Evolutionary conservation across 1,140 invertebrate genomes (phyloP), one percentile per base, ranked within the genome.

Genomic region (Marisa cornuarietis): DNA sequence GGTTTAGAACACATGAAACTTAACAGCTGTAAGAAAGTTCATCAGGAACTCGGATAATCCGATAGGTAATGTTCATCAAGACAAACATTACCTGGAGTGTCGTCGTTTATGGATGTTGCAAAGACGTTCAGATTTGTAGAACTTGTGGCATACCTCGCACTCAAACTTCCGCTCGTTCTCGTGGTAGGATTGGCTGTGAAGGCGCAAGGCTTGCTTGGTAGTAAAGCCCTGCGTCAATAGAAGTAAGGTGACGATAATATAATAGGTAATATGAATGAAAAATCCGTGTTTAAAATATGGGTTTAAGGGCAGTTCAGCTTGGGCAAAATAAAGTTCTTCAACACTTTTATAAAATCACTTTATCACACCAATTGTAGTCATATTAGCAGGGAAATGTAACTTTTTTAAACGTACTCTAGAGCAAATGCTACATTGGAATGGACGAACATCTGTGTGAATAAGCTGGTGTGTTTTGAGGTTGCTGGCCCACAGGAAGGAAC

Each of bases 181-280:
- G 77, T 86, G 84, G 76, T 86, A 85, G 0, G 87, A 85, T 66
- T 84, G 82, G 5, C 79, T 81, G 93, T 89, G 95, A 93, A 93
- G 95, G 94, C 91, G 95, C 92, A 93, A 94, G 88, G 97, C 97
- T 87, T 96, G 96, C 87, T 96, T 96, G 61, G 96, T 93, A 65
- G 96, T 96, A 89, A 98, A 98, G 87, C 86, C 85, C 76, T 95
- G 94, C 26, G 52, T 7, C 20, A 73, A 18, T 4, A 42, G 31
- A 42, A 42, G 31, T 42, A 42, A 73, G 42, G 52, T 18, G 20
- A 22, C 14, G 13, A 73, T 49, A 73, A 22, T 14, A n/a, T 14
- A 18, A 20, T 52, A 73, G 1, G 54, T 54, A 54, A 51, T 22
- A 20, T 63, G 62, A 18, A 63, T 4, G n/a, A 63, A 20, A 20